A percentile compares a stretch with the other conserved stretches of the same genome.
Conservation (phyloP, 2,888 invertebrate species). For the Gymnoscelis rufifasciata region DNA sequence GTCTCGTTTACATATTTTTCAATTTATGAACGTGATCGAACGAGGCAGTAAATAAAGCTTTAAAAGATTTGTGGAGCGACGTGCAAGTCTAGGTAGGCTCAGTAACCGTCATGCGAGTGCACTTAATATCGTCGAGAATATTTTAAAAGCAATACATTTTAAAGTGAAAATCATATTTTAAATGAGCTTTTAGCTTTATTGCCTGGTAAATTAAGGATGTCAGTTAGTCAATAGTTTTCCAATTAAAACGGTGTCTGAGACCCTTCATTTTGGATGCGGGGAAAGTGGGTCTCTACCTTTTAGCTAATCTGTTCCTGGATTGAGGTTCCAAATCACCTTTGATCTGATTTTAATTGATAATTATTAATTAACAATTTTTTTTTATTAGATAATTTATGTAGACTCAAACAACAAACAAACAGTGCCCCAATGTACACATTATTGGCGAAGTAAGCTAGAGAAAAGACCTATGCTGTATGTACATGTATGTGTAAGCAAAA, state of each 20-base stretch:
- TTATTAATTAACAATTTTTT: too few species aligned
- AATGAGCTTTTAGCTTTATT: constrained; percentile 6
- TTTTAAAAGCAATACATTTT: constrained; percentile 14
- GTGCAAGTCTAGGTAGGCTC: constrained; percentile 29
- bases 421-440: too few species aligned
- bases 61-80: constrained; percentile 41
- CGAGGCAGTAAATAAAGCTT: constrained; percentile 52
- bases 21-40: constrained; percentile 55
- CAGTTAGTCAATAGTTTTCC: neutral
- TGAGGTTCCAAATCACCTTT: too few species aligned
- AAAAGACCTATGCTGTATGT: too few species aligned
- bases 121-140: constrained; percentile 15
- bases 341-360: too few species aligned
- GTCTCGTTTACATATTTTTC: constrained; percentile 69
- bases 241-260: constrained; percentile 19
- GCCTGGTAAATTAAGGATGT: constrained; percentile 1
- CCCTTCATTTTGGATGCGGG: neutral
- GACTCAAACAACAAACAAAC: too few species aligned
- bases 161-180: constrained; percentile 5
- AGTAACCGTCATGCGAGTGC: constrained; percentile 23
- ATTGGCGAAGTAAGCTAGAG: too few species aligned
- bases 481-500: too few species aligned
- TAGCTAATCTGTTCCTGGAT: too few species aligned
- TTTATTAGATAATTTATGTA: too few species aligned
- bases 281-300: neutral